A percentile compares a stretch with the other conserved stretches of the same genome.
These are phyloP conservation scores for Ormyrus nitidulus DNA, from an alignment of 2,888 invertebrate genomes.

Conservation along the genomic window DNA sequence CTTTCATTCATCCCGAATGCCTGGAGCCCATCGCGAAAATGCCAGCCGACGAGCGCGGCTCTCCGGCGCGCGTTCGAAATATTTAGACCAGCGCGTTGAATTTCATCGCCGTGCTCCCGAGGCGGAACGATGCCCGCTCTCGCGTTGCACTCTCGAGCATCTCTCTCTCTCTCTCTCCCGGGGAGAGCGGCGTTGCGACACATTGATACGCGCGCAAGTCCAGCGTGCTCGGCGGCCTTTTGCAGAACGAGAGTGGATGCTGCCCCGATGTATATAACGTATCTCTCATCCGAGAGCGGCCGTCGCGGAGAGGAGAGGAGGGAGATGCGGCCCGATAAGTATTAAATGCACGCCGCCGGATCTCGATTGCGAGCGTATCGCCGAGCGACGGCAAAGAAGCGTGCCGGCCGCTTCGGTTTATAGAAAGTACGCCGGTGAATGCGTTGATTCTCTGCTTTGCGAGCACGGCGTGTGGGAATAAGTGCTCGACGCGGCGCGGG, in stretches of 20 bases:
- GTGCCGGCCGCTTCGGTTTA: no score
- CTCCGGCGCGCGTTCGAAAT: no score
- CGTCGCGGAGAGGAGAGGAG: slow-evolving; percentile 11
- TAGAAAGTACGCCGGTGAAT: no score
- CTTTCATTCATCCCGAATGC: no score
- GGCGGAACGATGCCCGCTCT: no score
- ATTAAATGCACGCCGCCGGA: background rate
- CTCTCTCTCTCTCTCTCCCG: background rate
- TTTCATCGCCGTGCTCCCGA: no score
- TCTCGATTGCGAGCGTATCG: background rate
- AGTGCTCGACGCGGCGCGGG: no score
- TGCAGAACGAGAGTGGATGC: background rate
- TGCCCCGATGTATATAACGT: background rate
- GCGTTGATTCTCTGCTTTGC: no score
- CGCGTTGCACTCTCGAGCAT: background rate
- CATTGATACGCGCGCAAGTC: slow-evolving; percentile 4
- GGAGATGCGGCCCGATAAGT: slow-evolving; percentile 39
- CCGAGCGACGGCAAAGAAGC: background rate
- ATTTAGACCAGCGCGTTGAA: no score
- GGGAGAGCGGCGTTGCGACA: slow-evolving; percentile 19
- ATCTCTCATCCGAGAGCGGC: slow-evolving; percentile 10
- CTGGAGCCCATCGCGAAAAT: no score
- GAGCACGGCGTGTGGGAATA: no score
- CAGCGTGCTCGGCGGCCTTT: background rate
- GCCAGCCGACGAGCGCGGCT: no score